A percentile compares a stretch with the other conserved stretches of the same genome.
Evolutionary conservation across 2,797 vertebrate genomes (phyloP).

Genomic region (Sebastes trivittatus): DNA sequence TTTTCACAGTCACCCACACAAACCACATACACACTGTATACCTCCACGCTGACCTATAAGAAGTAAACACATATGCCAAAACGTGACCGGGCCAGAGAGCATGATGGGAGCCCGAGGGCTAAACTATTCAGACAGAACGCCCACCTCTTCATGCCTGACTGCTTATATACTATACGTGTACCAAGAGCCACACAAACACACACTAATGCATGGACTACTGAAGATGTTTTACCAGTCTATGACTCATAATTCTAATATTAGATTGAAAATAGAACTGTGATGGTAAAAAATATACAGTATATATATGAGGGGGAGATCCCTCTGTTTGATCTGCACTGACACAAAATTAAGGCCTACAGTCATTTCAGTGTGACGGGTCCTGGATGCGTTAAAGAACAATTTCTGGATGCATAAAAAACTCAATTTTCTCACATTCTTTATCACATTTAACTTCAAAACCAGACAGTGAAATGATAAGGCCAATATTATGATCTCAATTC

Average conservation of each 20-base stretch:
- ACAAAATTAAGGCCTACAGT: not conserved
- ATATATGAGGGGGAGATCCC: not conserved
- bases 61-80: constrained; percentile 41
- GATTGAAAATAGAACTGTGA: not conserved
- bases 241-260: not conserved
- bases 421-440: not conserved
- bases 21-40: not conserved
- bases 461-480: not conserved
- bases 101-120: constrained; percentile 62
- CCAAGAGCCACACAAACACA: not conserved
- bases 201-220: not conserved
- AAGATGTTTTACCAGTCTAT: not conserved
- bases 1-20: not conserved
- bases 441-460: not conserved
- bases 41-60: constrained; percentile 56
- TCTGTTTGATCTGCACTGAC: not conserved
- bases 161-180: constrained; percentile 35
- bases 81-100: constrained; percentile 54
- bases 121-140: constrained; percentile 55
- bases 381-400: not conserved
- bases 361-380: not conserved
- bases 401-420: not conserved
- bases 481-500: not conserved
- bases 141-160: constrained; percentile 51
- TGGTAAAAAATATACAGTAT: not conserved